A percentile compares a stretch with the other conserved stretches of the same genome.
These are phyloP conservation scores for Acanthacorydalis orientalis DNA, from an alignment of 2,888 invertebrate species.

Conservation along the genomic window DNA sequence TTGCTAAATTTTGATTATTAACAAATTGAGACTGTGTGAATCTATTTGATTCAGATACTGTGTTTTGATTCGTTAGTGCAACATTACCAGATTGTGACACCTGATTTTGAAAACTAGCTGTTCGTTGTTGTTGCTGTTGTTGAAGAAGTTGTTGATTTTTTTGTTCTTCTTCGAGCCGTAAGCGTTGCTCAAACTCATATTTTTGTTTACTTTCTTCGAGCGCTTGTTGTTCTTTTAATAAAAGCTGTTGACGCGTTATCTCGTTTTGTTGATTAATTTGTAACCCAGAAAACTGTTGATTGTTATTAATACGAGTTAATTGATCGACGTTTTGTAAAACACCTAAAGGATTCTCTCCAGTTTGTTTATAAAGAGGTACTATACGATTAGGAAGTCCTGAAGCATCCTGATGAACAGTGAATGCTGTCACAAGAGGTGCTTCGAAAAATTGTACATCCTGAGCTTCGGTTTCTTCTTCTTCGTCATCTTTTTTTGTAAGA, in stretches of 20 bases:
- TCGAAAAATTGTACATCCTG: slow-evolving; percentile 63
- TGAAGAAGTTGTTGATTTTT: slow-evolving; percentile 4
- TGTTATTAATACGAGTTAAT: slow-evolving; percentile 11
- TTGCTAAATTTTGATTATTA: slow-evolving; percentile 6
- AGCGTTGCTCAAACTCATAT: slow-evolving; percentile 14
- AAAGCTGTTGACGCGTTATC: slow-evolving; percentile 44
- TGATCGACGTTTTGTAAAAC: slow-evolving; percentile 27
- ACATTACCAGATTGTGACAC: no score
- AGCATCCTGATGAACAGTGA: slow-evolving; percentile 71
- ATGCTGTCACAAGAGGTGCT: slow-evolving; percentile 69
- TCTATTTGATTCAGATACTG: no score
- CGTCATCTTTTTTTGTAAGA: slow-evolving; percentile 10
- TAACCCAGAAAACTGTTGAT: slow-evolving; percentile 28
- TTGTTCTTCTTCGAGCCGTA: slow-evolving; percentile 15
- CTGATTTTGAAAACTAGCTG: slow-evolving; percentile 4
- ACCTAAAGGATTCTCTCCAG: slow-evolving; percentile 46
- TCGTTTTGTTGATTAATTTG: slow-evolving; percentile 55
- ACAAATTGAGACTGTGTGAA: slow-evolving; percentile 18
- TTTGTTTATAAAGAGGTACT: slow-evolving; percentile 45
- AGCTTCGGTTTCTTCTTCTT: slow-evolving; percentile 45
- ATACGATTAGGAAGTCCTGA: slow-evolving; percentile 63
- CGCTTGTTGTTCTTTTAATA: slow-evolving; percentile 35
- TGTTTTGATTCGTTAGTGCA: slow-evolving; percentile 13
- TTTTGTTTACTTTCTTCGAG: slow-evolving; percentile 14
- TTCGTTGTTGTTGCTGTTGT: slow-evolving; percentile 6